Percentiles rank a stretch among this genome's conserved stretches.
These are phyloP conservation scores for Drosophila gaucha DNA, from an alignment of 2,888 invertebrate genomes.

Conservation along the genomic window DNA sequence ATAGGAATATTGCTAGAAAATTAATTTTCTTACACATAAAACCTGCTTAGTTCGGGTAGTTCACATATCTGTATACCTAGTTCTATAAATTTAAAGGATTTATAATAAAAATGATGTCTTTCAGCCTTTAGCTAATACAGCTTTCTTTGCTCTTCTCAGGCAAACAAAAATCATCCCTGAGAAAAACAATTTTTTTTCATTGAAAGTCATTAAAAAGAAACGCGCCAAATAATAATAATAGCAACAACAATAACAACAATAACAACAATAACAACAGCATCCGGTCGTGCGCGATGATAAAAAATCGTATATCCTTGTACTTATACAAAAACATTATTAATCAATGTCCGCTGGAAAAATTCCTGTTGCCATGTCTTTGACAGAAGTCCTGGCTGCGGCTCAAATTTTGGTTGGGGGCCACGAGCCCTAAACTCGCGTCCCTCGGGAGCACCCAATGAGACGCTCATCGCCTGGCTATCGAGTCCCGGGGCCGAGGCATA, in stretches of 20 bases:
- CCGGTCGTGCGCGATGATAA: conserved; percentile 66
- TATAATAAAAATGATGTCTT: neutral
- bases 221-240: conserved; percentile 49
- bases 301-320: conserved; percentile 50
- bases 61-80: no score
- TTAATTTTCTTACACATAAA: no score
- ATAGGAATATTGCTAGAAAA: no score
- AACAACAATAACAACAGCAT: conserved; percentile 29
- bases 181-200: conserved; percentile 37
- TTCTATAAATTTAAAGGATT: no score
- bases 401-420: conserved; percentile 16
- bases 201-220: conserved; percentile 61
- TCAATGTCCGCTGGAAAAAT: conserved; percentile 75
- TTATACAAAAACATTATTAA: conserved; percentile 77
- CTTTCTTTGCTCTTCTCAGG: neutral
- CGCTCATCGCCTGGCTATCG: conserved; percentile 26
- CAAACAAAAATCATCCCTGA: conserved; percentile 18
- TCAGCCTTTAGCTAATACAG: conserved; percentile 11
- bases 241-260: neutral
- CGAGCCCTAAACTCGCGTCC: conserved; percentile 58
- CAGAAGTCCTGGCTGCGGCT: conserved; percentile 49
- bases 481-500: conserved; percentile 39
- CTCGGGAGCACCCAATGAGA: no score
- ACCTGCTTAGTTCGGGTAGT: no score
- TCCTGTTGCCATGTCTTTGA: conserved; percentile 66